Evolutionary conservation across 2,888 invertebrate species (phyloP).

Genomic region (Limnephilus marmoratus): DNA sequence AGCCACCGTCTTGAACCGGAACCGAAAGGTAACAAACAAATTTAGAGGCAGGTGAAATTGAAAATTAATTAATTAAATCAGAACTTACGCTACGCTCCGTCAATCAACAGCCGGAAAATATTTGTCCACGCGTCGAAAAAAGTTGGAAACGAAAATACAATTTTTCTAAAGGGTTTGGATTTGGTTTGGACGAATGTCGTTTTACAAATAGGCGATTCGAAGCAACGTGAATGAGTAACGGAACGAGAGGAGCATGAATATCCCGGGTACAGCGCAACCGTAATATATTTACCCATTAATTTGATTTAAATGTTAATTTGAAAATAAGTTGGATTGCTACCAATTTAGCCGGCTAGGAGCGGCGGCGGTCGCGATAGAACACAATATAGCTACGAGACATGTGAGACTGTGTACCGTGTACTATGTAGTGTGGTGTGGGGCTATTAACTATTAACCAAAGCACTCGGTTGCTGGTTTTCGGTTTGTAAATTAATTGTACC

Average conservation of each 20-base stretch:
- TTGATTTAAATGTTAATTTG: constrained; percentile 65
- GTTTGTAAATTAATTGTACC: constrained; percentile 17
- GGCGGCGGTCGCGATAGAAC: constrained; percentile 28
- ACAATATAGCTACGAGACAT: constrained; percentile 24
- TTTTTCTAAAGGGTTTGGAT: neutral
- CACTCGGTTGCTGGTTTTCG: constrained; percentile 38
- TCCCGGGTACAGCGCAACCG: constrained; percentile 48
- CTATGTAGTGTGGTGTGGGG: neutral
- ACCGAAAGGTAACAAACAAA: neutral
- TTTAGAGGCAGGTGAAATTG: no score
- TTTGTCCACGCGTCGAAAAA: no score
- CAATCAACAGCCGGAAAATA: no score
- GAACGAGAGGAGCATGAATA: constrained; percentile 14
- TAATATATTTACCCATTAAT: constrained; percentile 63
- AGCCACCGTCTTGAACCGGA: no score
- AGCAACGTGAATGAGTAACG: constrained; percentile 14
- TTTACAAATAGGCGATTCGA: neutral
- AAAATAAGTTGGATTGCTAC: constrained; percentile 51
- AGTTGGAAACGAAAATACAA: neutral
- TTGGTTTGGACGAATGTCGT: neutral
- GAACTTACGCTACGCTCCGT: no score
- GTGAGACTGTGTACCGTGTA: neutral
- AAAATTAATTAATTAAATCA: no score
- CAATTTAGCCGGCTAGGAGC: constrained; percentile 48
- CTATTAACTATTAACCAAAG: constrained; percentile 32